phyloP scores from a whole-genome alignment of 2,888 invertebrate species.

The Cybosia mesomella region DNA sequence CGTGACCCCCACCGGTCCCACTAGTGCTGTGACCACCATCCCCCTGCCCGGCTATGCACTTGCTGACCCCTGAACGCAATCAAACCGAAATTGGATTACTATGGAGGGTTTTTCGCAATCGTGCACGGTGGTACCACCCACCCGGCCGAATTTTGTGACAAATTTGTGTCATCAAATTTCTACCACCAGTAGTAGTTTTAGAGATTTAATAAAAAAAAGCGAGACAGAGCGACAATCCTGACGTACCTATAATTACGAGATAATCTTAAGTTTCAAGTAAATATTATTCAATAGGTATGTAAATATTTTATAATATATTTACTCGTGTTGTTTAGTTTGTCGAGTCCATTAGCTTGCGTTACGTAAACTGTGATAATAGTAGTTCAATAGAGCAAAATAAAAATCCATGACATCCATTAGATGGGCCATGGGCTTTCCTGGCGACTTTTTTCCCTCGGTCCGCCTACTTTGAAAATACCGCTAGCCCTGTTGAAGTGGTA shows the following conservation, averaged over 20 bases:
- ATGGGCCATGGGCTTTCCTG: background rate
- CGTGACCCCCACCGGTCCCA: no score
- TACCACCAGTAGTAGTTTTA: no score
- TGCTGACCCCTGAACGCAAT: no score
- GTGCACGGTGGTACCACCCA: no score
- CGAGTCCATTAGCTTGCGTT: slow-evolving; percentile 36
- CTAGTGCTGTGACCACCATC: no score
- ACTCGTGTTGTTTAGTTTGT: slow-evolving; percentile 27
- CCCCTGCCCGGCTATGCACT: no score
- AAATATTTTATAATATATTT: slow-evolving; percentile 38
- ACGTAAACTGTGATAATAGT: slow-evolving; percentile 28
- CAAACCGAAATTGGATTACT: no score
- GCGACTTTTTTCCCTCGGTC: background rate
- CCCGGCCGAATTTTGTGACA: no score
- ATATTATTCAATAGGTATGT: slow-evolving; percentile 34
- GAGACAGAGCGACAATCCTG: background rate
- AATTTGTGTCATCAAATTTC: no score
- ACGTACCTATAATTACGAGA: background rate
- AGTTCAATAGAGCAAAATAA: background rate
- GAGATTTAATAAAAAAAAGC: background rate
- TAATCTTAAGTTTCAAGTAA: slow-evolving; percentile 16
- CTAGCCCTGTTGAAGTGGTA: no score
- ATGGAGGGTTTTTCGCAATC: no score
- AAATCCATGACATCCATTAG: background rate
- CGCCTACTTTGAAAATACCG: no score